Percentiles rank a stretch among this genome's conserved stretches.
Conservation (phyloP, 1,140 invertebrate genomes). For the Laupala kohalensis region DNA sequence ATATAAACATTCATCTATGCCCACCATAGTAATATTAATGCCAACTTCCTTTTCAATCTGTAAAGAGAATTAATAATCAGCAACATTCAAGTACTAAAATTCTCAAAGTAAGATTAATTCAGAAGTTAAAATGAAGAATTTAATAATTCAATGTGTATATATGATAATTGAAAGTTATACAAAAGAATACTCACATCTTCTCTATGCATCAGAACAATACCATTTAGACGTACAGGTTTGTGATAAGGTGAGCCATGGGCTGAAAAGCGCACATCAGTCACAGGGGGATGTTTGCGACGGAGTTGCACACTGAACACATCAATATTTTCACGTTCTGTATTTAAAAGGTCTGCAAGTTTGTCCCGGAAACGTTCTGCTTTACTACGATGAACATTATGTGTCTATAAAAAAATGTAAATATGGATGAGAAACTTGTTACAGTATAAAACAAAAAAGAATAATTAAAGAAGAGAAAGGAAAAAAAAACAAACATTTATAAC, state of each 20-base stretch:
- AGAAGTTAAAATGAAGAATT: too few species aligned
- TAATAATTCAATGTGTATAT: not conserved
- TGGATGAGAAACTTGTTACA: not conserved
- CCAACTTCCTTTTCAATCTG: slow-evolving; percentile 84
- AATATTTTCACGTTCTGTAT: slow-evolving; percentile 75
- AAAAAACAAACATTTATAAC: slow-evolving; percentile 1
- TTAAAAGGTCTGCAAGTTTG: slow-evolving; percentile 71
- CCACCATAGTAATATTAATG: slow-evolving; percentile 93
- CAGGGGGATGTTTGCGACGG: slow-evolving; percentile 67
- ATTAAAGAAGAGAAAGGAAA: not conserved
- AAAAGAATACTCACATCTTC: slow-evolving; percentile 47
- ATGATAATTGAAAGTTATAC: not conserved
- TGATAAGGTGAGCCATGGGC: slow-evolving; percentile 93
- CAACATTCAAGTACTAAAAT: too few species aligned
- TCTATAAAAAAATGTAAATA: slow-evolving; percentile 26
- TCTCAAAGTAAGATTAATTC: too few species aligned
- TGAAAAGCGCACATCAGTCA: slow-evolving; percentile 86
- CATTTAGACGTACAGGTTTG: slow-evolving; percentile 85
- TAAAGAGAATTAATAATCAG: slow-evolving; percentile 13
- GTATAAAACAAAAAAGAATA: not conserved
- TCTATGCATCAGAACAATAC: slow-evolving; percentile 83
- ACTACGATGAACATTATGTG: slow-evolving; percentile 67
- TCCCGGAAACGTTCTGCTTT: slow-evolving; percentile 79
- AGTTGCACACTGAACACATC: slow-evolving; percentile 91
- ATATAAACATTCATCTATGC: slow-evolving; percentile 92